Conservation (phyloP, 2,113 vertebrate genomes). For the Menura novaehollandiae region DNA sequence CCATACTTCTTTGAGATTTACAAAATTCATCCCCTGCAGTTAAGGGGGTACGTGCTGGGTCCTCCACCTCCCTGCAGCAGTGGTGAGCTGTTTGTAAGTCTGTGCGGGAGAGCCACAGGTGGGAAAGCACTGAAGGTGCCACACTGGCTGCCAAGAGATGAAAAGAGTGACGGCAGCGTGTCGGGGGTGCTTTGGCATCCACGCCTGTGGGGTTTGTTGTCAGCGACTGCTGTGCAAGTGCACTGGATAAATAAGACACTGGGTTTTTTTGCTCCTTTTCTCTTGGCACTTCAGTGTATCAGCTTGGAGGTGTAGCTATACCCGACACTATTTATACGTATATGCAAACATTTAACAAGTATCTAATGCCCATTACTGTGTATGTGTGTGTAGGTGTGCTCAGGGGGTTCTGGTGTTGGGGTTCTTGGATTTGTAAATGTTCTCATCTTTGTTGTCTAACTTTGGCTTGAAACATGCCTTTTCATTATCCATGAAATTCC, state of each 20-base stretch:
- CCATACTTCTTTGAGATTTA: not conserved
- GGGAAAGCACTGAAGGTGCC: not conserved
- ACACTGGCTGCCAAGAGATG: not conserved
- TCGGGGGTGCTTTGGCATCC: not conserved
- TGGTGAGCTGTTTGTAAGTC: not conserved
- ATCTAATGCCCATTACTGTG: not conserved
- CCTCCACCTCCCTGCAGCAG: not conserved
- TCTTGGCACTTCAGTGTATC: not conserved
- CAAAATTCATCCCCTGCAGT: not conserved
- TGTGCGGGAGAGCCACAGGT: not conserved
- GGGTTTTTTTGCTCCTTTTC: not conserved
- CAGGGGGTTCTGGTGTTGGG: not conserved
- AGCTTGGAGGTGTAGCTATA: not conserved
- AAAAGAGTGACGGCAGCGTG: rapidly evolving
- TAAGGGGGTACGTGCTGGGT: not conserved
- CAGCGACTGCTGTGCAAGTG: not conserved
- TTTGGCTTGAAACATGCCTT: not conserved
- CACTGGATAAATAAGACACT: not conserved
- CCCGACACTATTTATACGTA: not conserved
- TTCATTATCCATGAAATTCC: not conserved
- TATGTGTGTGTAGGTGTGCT: rapidly evolving
- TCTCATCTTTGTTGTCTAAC: not conserved
- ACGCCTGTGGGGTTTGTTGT: not conserved
- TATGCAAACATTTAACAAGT: not conserved
- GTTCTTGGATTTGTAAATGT: not conserved